phyloP scores from a whole-genome alignment of 2,797 vertebrate species.

The Heteromormyrus szaboi region DNA sequence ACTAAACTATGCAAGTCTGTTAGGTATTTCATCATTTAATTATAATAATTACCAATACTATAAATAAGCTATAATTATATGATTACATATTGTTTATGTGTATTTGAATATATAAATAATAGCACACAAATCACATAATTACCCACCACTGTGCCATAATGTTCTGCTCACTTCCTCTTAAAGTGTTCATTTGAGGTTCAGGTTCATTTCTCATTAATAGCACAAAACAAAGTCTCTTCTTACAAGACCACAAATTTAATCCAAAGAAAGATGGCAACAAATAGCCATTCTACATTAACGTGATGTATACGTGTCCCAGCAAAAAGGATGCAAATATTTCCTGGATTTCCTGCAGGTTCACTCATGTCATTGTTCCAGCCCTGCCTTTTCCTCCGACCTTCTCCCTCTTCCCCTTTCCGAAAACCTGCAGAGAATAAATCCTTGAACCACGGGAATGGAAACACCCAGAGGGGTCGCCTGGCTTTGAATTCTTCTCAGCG shows the following conservation, averaged over 20 bases:
- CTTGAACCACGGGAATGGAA: conserved; percentile 18
- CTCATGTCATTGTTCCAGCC: conserved; percentile 16
- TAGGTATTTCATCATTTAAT: background rate
- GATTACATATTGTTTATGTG: background rate
- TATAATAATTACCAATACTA: background rate
- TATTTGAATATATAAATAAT: background rate
- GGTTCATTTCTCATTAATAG: background rate
- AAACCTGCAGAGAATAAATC: conserved; percentile 20
- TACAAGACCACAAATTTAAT: background rate
- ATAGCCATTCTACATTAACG: background rate
- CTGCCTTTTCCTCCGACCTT: conserved; percentile 20
- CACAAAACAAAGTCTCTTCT: background rate
- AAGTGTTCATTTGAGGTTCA: background rate
- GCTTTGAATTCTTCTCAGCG: conserved; percentile 30
- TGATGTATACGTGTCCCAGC: background rate
- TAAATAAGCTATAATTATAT: background rate
- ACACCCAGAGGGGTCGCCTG: background rate
- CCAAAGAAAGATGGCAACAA: background rate
- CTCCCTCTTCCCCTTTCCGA: conserved; percentile 15
- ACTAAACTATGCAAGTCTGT: background rate
- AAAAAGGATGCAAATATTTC: conserved; percentile 24
- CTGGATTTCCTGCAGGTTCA: conserved; percentile 24
- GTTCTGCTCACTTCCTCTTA: background rate
- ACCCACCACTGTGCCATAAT: background rate
- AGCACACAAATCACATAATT: background rate